Base-by-base conservation (phyloP, 1,140 invertebrate genomes). In the Ceratina japonica region DNA sequence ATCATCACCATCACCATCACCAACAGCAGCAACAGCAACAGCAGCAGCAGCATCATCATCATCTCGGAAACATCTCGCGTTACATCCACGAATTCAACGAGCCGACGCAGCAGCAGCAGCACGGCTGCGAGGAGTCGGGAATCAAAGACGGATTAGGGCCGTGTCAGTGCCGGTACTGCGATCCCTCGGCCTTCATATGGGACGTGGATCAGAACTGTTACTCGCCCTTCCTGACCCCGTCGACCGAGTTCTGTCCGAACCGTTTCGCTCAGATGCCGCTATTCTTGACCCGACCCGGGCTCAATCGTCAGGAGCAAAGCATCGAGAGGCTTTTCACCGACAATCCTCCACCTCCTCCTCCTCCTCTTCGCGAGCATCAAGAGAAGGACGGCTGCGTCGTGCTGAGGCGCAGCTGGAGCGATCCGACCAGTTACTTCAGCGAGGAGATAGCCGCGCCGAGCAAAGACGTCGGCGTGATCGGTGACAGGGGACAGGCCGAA, bases 81-180 rank as follows among this genome's bases (percentile, higher is more conserved):
- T 93, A 93, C 64, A 84, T 92, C 16, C 90, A 92, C 59, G 91
- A 91, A 31, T 87, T 87, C 58, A 90, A 90, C 73, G 88, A 88
- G 27, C 82, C 86, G 8, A 44, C 66, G 12, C 37, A 44, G 37
- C n/a, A n/a, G n/a, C n/a, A n/a, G n/a, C 37, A 44, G 5, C 37
- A 86, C 90, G 82, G 83, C 63, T 89, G 91, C 86, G 90, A 92
- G 20, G 89, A 91, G 8, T 44, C 37, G 37, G 87, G 81, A 0
- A 89, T 93, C 51, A 84, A 78, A 16, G 84, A 89, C 62, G 92
- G 93, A 24, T 92, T 93, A 64, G 94, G 93, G 84, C 90, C 93
- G n/a, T 97, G 96, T 90, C 96, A 96, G 90, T 97, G 96, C 87
- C 94, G 95, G 13, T 96, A 96, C 82, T 97, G 96, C 87, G 96